Evolutionary conservation across 2,888 invertebrate species (phyloP), one percentile per base, ranked within the genome.

Genomic region (Lasioglossum lativentre): DNA sequence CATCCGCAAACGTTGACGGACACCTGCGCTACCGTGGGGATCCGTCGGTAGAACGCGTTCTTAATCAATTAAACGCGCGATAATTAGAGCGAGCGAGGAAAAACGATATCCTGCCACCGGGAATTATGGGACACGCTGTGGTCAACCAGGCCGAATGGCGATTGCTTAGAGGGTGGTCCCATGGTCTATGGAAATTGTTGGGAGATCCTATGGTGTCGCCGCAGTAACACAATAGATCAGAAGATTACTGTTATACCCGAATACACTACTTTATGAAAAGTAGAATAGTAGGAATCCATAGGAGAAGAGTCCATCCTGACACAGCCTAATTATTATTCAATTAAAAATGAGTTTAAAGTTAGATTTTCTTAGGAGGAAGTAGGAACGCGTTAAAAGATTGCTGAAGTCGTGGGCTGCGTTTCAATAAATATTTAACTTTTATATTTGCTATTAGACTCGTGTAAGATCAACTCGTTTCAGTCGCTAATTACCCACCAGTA

Each of bases 51-150:
- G 56, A 70, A 74, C 74, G 83, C 47, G 75, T 72, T 23, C 30
- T 56, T 83, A 68, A 85, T 85, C 75, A 75, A 85, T 85, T 75
- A 68, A 85, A 75, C 59, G 45, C 66, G 63, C 74, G 78, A 83
- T 78, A 83, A 85, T 68, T 45, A 83, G 78, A 66, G 66, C 56
- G 75, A 66, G 72, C 52, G 66, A 83, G 75, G 83, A 72, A 56
- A 78, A 66, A 40, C 63, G 78, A 83, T 68, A 56, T 19, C 34
- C 52, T 45, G 83, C 78, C 85, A 75, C 75, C 66, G n/a, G 66
- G 63, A 72, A 85, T 85, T 78, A 85, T 78, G 75, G 78, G 83
- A 75, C 72, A 56, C 27, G 75, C 34, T 38, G 45, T 78, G 83
- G 83, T 85, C 83, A 85, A 85, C 72, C 78, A 75, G 75, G 75